Conservation (phyloP, 1,140 invertebrate genomes). For the Halesus radiatus region DNA sequence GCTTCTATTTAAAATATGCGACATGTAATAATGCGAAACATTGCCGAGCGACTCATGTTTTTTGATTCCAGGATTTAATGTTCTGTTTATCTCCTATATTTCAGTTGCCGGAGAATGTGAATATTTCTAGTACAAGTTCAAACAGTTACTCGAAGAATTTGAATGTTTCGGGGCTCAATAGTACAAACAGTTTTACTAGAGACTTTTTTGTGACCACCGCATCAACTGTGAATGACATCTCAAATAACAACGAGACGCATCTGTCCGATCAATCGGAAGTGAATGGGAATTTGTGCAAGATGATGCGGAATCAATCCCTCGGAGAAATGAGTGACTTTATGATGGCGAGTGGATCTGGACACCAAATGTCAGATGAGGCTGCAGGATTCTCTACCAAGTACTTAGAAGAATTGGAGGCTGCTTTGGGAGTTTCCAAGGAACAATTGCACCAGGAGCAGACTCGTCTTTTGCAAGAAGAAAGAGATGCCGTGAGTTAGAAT, state of each 20-base stretch:
- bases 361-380: background rate
- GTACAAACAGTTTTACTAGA: background rate
- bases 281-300: background rate
- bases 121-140: no score
- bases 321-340: background rate
- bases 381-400: background rate
- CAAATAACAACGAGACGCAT: constrained; percentile 18
- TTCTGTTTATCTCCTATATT: no score
- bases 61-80: no score
- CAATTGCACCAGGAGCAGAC: constrained; percentile 38
- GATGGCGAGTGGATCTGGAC: background rate
- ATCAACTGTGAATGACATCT: background rate
- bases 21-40: no score
- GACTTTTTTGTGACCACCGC: background rate
- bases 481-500: constrained; percentile 45
- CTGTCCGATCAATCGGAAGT: constrained; percentile 4
- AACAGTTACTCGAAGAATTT: no score
- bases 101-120: no score
- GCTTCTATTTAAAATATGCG: no score
- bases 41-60: no score
- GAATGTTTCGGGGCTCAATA: no score
- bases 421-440: constrained; percentile 38
- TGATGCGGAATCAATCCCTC: background rate
- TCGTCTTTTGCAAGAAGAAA: constrained; percentile 45
- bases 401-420: constrained; percentile 43